Conservation (phyloP, 2,888 invertebrate species). For the Podabrus alpinus region DNA sequence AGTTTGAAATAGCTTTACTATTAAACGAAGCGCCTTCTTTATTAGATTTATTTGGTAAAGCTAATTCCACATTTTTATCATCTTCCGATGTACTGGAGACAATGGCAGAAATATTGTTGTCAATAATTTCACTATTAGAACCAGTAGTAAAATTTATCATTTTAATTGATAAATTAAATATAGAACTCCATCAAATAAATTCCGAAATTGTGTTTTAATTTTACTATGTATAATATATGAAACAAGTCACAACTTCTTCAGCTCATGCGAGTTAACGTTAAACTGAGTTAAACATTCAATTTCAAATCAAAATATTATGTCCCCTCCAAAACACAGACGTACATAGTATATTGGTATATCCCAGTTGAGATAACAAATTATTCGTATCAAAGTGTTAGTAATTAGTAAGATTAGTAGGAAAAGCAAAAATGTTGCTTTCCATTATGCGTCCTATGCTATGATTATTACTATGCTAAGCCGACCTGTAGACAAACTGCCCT, state of each 20-base stretch:
- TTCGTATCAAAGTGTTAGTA: not conserved
- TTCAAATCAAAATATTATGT: not conserved
- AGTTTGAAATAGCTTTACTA: conserved; percentile 68
- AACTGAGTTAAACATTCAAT: not conserved
- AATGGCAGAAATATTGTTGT: conserved; percentile 21
- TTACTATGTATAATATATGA: not conserved
- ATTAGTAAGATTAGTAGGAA: too few species aligned
- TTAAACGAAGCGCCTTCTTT: conserved; percentile 57
- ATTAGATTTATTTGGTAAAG: conserved; percentile 18
- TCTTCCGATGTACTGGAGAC: conserved; percentile 25
- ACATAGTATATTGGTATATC: not conserved
- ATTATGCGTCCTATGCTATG: too few species aligned
- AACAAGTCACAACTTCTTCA: not conserved
- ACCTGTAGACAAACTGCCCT: too few species aligned
- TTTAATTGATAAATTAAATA: not conserved
- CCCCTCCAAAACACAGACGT: not conserved
- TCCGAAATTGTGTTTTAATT: not conserved
- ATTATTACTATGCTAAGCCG: too few species aligned
- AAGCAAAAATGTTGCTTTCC: too few species aligned
- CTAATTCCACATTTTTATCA: conserved; percentile 20
- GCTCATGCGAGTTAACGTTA: not conserved
- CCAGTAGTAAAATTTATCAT: conserved; percentile 8
- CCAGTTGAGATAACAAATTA: not conserved
- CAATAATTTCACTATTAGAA: conserved; percentile 11
- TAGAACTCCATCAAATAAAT: not conserved